phyloP scores from a whole-genome alignment of 2,113 vertebrate species.

The Rhinichthys klamathensis region DNA sequence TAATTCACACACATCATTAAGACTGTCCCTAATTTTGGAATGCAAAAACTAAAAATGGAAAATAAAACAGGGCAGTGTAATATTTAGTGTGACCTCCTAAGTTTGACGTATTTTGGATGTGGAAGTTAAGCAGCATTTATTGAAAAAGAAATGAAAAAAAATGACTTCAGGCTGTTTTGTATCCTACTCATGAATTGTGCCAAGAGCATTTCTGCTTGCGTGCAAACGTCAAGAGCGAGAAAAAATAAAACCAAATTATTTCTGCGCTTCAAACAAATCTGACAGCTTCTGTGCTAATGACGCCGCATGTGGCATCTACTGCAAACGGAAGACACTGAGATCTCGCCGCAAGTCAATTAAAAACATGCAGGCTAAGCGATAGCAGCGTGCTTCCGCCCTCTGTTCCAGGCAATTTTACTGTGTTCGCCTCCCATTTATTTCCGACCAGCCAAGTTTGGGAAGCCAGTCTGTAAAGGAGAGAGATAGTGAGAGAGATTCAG shows the following conservation, averaged over 20 bases:
- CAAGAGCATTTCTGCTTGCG: background rate
- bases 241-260: conserved; percentile 33
- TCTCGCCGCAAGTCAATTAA: conserved; percentile 10
- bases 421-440: background rate
- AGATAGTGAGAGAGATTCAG: conserved; percentile 56
- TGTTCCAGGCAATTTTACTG: conserved; percentile 40
- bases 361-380: conserved; percentile 27
- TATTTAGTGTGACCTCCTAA: background rate
- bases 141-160: background rate
- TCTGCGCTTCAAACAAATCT: conserved; percentile 15
- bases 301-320: background rate
- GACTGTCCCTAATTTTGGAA: background rate
- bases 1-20: background rate
- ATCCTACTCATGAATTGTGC: background rate
- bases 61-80: background rate
- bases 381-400: background rate
- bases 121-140: background rate
- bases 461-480: conserved; percentile 9
- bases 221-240: background rate
- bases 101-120: background rate
- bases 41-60: background rate
- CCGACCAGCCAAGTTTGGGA: conserved; percentile 1
- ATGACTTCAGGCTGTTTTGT: background rate
- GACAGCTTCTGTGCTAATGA: background rate
- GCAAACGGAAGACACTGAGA: background rate